Conservation (phyloP, 2,113 vertebrate genomes). For the Merops nubicus region DNA sequence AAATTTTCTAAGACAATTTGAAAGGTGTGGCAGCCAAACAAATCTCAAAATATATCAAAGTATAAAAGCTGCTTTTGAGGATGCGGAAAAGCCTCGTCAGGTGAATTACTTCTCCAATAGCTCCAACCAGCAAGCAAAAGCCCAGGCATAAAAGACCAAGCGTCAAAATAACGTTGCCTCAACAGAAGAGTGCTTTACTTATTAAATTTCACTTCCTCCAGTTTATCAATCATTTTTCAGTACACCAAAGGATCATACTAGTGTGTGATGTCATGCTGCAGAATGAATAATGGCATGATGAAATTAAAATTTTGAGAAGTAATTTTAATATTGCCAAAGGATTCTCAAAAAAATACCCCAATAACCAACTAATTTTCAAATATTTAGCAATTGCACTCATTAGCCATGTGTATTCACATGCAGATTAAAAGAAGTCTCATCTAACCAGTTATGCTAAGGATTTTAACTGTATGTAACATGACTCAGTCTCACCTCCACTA, state of each 20-base stretch:
- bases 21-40: background rate
- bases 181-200: background rate
- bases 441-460: background rate
- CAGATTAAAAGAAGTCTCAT: background rate
- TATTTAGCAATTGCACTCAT: background rate
- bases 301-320: background rate
- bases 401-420: background rate
- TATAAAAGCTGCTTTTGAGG: background rate
- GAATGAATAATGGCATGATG: background rate
- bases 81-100: background rate
- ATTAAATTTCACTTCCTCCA: background rate
- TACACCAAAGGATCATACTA: background rate
- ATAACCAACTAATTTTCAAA: background rate
- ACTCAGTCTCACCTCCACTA: background rate
- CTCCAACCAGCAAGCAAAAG: accelerated
- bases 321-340: background rate
- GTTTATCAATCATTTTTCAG: background rate
- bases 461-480: background rate
- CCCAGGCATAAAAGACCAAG: background rate
- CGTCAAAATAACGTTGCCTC: background rate
- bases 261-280: background rate
- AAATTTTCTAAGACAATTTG: background rate
- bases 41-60: background rate
- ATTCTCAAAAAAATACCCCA: background rate
- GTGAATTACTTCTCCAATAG: background rate